Base-by-base conservation (phyloP, 2,888 invertebrate genomes). In the Aphodius sticticus region DNA sequence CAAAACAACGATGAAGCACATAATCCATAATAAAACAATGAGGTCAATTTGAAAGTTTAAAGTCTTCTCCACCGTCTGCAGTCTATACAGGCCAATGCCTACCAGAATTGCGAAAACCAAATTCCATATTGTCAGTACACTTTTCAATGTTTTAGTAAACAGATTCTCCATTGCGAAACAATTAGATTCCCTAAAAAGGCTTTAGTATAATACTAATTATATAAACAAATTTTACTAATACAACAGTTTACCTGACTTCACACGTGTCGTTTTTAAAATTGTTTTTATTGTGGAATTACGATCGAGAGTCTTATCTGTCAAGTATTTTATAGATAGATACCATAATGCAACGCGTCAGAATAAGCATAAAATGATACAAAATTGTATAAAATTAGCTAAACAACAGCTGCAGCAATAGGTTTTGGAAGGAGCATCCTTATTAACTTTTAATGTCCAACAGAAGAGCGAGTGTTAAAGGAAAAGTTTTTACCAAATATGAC, bases 111-210 rank as follows among this genome's bases (percentile, higher is more conserved):
- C 36, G 5, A 74, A n/a, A 74, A 74, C 16, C 7, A 74, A 74
- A 36, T 74, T 74, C 15, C 36, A 37, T 36, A 74, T n/a, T 37
- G 74, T 74, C 16, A 74, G 37, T 35, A 74, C n/a, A n/a, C 36
- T 16, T 26, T 74, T 74, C 6, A 37, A 12, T 36, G 36, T 26
- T 9, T 36, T n/a, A 12, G 35, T 36, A 74, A 74, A 74, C 37
- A 74, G 35, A 26, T 35, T 74, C 16, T 35, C 37, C 35, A 74
- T 53, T 12, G 3, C 53, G 26, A 26, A 26, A 26, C 26, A 26
- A 26, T 26, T 26, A 1, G 26, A 26, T 26, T 26, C 26, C 26
- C 26, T 26, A 26, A 26, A 26, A 26, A 1, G 3, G 26, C 26
- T 12, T 53, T 53, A 53, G 12, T 53, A 9, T 7, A 53, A 9